Evolutionary conservation across 2,888 invertebrate genomes (phyloP).

Genomic region (Melipona beecheii): DNA sequence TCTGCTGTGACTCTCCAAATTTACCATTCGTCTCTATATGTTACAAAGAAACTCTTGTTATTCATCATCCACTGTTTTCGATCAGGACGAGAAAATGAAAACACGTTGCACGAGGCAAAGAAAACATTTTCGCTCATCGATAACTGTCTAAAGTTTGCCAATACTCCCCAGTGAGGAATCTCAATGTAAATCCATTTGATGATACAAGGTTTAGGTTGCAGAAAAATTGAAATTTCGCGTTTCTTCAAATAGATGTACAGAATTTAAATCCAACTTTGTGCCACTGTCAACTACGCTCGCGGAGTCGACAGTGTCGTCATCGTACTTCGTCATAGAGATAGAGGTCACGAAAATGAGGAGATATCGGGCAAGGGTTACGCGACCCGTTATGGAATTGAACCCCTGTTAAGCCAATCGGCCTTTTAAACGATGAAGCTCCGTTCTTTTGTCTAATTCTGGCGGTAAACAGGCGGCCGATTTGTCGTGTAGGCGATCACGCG

Average conservation of each 20-base stretch:
- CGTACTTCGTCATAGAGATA: not conserved
- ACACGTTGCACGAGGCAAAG: too few relatives aligned
- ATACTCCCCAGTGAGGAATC: not conserved
- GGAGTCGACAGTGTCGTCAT: not conserved
- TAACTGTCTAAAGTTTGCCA: not conserved
- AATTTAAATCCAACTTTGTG: too few relatives aligned
- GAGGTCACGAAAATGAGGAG: not conserved
- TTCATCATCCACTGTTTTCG: not conserved
- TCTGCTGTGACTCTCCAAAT: not conserved
- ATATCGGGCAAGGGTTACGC: not conserved
- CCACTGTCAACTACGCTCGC: too few relatives aligned
- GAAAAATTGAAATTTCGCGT: not conserved
- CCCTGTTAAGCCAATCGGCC: conserved; percentile 37
- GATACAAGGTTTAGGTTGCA: not conserved
- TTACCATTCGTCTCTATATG: not conserved
- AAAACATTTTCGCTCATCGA: not conserved
- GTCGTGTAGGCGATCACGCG: conserved; percentile 67
- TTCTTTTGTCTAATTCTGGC: conserved; percentile 66
- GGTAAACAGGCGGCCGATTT: conserved; percentile 53
- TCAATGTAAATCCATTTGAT: not conserved
- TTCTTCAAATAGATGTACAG: not conserved
- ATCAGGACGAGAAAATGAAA: not conserved
- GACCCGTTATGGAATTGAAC: conserved; percentile 19
- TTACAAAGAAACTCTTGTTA: not conserved
- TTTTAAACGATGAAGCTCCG: conserved; percentile 35